phyloP scores from a whole-genome alignment of 2,888 invertebrate genomes.

The Asteroscopus sphinx region DNA sequence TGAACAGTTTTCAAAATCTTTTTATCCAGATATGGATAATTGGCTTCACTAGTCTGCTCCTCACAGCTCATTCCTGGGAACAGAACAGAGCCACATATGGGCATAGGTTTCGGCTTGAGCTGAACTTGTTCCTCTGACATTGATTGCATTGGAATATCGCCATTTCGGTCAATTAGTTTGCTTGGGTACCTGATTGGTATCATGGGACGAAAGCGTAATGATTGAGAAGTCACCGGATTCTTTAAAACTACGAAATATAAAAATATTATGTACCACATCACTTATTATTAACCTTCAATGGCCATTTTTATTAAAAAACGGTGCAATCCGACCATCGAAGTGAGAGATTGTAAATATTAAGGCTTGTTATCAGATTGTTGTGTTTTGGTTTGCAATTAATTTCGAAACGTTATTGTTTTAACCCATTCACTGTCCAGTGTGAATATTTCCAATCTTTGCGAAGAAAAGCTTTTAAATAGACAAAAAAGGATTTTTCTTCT shows the following conservation, averaged over 20 bases:
- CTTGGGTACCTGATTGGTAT: neutral
- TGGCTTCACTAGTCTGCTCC: too few species aligned
- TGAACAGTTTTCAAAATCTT: neutral
- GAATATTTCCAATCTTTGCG: neutral
- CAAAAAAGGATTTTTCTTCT: too few species aligned
- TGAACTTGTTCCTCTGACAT: too few species aligned
- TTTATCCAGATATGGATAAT: neutral
- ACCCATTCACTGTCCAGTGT: neutral
- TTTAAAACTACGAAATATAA: constrained; percentile 20
- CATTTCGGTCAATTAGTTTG: neutral
- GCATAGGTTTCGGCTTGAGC: too few species aligned
- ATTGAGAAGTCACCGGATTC: constrained; percentile 10
- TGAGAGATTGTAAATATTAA: neutral
- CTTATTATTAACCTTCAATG: neutral
- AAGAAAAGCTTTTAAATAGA: too few species aligned
- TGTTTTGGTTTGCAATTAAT: constrained; percentile 7
- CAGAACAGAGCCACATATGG: too few species aligned
- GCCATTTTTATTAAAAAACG: neutral
- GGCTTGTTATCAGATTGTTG: constrained; percentile 3
- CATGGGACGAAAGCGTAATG: constrained; percentile 24
- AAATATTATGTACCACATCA: constrained; percentile 24
- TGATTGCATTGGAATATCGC: too few species aligned
- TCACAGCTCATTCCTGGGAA: too few species aligned
- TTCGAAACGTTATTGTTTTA: neutral
- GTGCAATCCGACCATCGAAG: neutral